These are phyloP conservation scores for Lacanobia oleracea DNA, from an alignment of 2,888 invertebrate genomes.

Conservation along the genomic window DNA sequence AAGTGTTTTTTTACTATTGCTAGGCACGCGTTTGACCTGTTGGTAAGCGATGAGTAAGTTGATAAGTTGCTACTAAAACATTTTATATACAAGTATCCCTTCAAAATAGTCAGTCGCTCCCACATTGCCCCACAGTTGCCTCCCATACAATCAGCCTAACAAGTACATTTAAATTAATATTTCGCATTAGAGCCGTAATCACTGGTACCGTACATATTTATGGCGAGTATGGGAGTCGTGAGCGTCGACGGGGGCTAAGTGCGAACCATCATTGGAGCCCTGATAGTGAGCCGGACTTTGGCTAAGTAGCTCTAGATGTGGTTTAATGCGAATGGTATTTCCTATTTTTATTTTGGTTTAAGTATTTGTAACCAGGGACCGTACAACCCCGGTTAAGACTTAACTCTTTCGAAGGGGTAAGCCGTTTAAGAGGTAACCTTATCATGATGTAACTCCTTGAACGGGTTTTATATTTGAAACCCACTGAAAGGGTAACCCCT, in stretches of 20 bases:
- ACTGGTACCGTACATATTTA: constrained; percentile 70
- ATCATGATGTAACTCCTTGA: no score
- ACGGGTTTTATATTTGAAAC: no score
- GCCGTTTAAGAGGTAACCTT: no score
- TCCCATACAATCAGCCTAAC: constrained; percentile 41
- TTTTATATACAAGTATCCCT: no score
- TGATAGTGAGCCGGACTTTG: constrained; percentile 64
- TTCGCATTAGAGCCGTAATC: constrained; percentile 77
- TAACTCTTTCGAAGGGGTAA: no score
- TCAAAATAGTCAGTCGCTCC: no score
- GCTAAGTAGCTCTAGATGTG: constrained; percentile 54
- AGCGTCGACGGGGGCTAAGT: constrained; percentile 70
- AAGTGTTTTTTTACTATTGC: no score
- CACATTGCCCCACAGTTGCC: constrained; percentile 2
- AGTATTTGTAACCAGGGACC: neutral
- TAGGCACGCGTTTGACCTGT: no score
- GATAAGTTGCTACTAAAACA: no score
- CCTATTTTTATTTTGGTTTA: constrained; percentile 26
- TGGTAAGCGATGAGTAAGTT: no score
- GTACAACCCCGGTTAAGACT: no score
- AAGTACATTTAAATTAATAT: constrained; percentile 76
- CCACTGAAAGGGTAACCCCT: no score
- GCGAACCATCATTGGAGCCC: constrained; percentile 66
- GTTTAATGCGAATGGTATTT: constrained; percentile 46
- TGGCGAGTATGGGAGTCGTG: constrained; percentile 77